Conservation (phyloP, 1,140 invertebrate genomes). For the Brachionus paranguensis region DNA sequence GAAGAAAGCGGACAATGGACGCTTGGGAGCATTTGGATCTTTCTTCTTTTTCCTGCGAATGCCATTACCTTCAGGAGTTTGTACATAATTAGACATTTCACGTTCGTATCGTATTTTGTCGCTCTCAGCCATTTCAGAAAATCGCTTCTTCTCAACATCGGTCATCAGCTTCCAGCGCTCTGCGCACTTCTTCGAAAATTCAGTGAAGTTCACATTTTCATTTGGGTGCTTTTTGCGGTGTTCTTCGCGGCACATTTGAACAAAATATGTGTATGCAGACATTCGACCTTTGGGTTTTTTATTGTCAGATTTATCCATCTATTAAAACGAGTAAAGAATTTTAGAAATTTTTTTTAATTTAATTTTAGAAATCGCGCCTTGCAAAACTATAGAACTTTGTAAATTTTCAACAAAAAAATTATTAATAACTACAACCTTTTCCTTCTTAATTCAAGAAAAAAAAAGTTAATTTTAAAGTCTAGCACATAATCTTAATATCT, state of each 20-base stretch:
- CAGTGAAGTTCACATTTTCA: slow-evolving; percentile 93
- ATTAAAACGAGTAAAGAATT: not conserved
- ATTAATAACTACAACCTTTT: too few species aligned
- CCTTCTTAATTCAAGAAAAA: too few species aligned
- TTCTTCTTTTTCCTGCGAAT: slow-evolving; percentile 69
- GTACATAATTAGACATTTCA: slow-evolving; percentile 91
- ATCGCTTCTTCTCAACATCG: slow-evolving; percentile 94
- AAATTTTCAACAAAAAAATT: too few species aligned
- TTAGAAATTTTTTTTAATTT: too few species aligned
- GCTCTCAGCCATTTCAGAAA: slow-evolving; percentile 92
- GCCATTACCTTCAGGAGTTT: slow-evolving; percentile 65
- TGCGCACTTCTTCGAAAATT: slow-evolving; percentile 97
- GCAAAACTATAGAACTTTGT: too few species aligned
- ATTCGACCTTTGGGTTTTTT: slow-evolving; percentile 88
- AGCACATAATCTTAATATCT: too few species aligned
- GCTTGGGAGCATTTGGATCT: slow-evolving; percentile 98
- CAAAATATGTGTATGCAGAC: slow-evolving; percentile 98
- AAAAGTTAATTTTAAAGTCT: too few species aligned
- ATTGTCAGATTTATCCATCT: not conserved
- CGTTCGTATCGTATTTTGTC: slow-evolving; percentile 91
- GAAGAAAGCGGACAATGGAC: slow-evolving; percentile 96
- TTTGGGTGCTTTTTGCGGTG: slow-evolving; percentile 99
- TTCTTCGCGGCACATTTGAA: slow-evolving; percentile 89
- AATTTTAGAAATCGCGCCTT: too few species aligned
- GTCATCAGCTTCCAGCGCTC: slow-evolving; percentile 99